Evolutionary conservation across 2,113 vertebrate genomes (phyloP).

Genomic region (Vidua macroura): DNA sequence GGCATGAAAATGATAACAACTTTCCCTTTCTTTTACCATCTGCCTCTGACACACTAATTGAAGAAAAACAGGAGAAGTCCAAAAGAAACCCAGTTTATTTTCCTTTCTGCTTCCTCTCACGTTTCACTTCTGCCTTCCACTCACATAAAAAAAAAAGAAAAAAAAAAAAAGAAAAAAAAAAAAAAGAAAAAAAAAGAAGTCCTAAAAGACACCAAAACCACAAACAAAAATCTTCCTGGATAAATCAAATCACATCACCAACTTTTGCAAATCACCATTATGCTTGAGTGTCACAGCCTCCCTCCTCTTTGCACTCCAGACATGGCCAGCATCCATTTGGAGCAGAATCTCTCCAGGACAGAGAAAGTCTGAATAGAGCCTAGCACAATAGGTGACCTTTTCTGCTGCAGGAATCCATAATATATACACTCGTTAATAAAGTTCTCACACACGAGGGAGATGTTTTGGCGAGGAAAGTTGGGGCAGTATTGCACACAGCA

Average conservation of each 20-base stretch:
- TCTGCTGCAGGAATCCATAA: constrained; percentile 14
- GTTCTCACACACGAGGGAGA: constrained; percentile 11
- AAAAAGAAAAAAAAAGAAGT: background rate
- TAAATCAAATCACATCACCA: background rate
- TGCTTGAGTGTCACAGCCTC: background rate
- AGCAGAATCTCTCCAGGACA: background rate
- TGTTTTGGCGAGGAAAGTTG: background rate
- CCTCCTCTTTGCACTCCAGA: background rate
- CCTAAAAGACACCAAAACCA: background rate
- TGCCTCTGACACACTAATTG: rapidly evolving
- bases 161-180: background rate
- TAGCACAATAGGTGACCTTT: constrained; percentile 46
- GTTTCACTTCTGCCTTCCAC: background rate
- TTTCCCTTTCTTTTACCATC: background rate
- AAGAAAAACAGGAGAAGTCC: background rate
- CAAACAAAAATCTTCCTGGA: background rate
- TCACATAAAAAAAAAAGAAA: background rate
- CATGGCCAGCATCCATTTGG: background rate
- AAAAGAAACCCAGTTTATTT: background rate
- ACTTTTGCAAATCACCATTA: background rate
- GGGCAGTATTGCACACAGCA: background rate
- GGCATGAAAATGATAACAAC: background rate
- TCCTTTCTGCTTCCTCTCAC: background rate
- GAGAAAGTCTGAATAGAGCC: constrained; percentile 12
- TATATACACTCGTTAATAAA: constrained; percentile 21